phyloP scores from a whole-genome alignment of 2,113 vertebrate genomes.

The Isichthys henryi region DNA sequence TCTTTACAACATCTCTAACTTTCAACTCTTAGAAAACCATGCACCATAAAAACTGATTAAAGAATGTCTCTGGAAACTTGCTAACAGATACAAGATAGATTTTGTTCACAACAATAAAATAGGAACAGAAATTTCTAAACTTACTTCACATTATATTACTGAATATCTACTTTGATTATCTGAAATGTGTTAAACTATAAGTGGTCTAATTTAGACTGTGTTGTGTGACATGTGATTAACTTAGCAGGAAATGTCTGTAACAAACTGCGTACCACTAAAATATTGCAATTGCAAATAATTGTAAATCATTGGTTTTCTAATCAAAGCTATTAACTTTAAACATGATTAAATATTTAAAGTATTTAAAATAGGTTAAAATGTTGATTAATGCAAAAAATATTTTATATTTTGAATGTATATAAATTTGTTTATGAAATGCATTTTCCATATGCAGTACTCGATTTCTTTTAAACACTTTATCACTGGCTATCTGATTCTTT shows the following conservation, averaged over 20 bases:
- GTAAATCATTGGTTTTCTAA: background rate
- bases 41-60: background rate
- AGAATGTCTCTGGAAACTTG: background rate
- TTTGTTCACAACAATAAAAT: background rate
- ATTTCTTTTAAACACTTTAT: background rate
- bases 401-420: background rate
- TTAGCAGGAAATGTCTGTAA: background rate
- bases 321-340: background rate
- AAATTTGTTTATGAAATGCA: background rate
- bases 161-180: background rate
- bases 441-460: background rate
- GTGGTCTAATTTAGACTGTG: background rate
- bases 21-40: background rate
- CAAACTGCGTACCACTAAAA: background rate
- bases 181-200: background rate
- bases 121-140: background rate
- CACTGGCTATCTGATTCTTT: background rate
- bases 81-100: background rate
- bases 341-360: background rate
- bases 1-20: background rate
- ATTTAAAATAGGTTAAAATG: background rate
- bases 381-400: background rate
- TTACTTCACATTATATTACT: background rate
- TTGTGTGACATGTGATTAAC: background rate
- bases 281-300: background rate